phyloP scores from a whole-genome alignment of 1,140 invertebrate genomes.

The Papilio aristodemus region DNA sequence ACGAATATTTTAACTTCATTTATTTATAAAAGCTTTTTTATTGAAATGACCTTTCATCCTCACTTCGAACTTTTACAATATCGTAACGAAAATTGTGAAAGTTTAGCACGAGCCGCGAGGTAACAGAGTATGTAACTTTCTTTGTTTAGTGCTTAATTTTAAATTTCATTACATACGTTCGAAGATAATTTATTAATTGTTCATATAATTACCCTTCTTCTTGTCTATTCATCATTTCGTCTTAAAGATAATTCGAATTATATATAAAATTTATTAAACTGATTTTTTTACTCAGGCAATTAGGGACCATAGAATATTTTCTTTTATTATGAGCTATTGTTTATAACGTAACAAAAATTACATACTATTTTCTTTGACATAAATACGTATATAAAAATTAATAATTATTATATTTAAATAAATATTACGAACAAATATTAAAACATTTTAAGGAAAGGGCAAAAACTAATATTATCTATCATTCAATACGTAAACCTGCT shows the following conservation, averaged over 20 bases:
- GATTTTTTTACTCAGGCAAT: too few relatives aligned
- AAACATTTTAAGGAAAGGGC: not conserved
- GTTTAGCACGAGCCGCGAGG: not conserved
- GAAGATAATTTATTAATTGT: too few relatives aligned
- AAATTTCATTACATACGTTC: not conserved
- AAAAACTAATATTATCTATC: not conserved
- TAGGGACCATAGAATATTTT: too few relatives aligned
- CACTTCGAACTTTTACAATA: constrained; percentile 16
- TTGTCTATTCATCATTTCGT: too few relatives aligned
- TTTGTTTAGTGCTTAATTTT: not conserved
- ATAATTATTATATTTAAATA: too few relatives aligned
- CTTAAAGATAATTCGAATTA: too few relatives aligned
- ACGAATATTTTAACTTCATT: not conserved
- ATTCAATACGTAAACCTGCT: not conserved
- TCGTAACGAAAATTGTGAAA: constrained; percentile 15
- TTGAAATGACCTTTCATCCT: constrained; percentile 3
- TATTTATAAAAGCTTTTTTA: constrained; percentile 2
- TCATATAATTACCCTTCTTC: too few relatives aligned
- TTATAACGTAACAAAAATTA: too few relatives aligned
- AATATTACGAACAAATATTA: not conserved
- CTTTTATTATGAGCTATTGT: too few relatives aligned
- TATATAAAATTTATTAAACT: too few relatives aligned
- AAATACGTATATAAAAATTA: too few relatives aligned
- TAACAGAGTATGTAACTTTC: not conserved
- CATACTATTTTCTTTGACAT: too few relatives aligned